These are phyloP conservation scores for Drosophila melanogaster DNA, from an alignment of 1,140 invertebrate species.

Conservation along the genomic window DNA sequence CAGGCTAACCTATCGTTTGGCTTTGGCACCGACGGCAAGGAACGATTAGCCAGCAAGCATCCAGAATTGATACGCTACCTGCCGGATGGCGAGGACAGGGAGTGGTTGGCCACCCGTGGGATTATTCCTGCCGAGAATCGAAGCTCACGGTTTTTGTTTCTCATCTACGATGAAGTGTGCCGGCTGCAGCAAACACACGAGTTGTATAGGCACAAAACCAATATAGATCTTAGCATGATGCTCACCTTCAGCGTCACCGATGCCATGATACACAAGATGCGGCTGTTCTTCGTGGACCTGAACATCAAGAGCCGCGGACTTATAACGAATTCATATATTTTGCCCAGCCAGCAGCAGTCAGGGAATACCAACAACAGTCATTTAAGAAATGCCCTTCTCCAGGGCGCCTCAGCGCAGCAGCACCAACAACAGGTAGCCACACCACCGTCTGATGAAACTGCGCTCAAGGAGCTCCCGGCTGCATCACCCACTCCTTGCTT, in stretches of 20 bases:
- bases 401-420: slow-evolving; percentile 30
- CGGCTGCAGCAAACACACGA: slow-evolving; percentile 73
- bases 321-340: slow-evolving; percentile 77
- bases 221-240: slow-evolving; percentile 74
- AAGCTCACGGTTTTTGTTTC: slow-evolving; percentile 76
- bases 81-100: slow-evolving; percentile 78
- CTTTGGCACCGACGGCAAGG: slow-evolving; percentile 77
- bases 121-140: slow-evolving; percentile 77
- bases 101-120: slow-evolving; percentile 74
- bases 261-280: slow-evolving; percentile 82
- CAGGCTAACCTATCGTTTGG: slow-evolving; percentile 83
- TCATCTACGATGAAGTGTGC: slow-evolving; percentile 80
- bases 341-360: slow-evolving; percentile 42
- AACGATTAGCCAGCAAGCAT: slow-evolving; percentile 81
- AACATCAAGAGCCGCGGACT: slow-evolving; percentile 83
- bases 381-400: slow-evolving; percentile 62
- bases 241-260: slow-evolving; percentile 76
- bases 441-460: slow-evolving; percentile 15
- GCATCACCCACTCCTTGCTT: slow-evolving; percentile 52
- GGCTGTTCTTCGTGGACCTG: slow-evolving; percentile 77
- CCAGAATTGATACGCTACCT: slow-evolving; percentile 82
- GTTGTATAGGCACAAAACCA: slow-evolving; percentile 63
- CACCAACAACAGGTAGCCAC: slow-evolving; percentile 24
- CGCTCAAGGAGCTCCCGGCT: slow-evolving; percentile 48
- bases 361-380: slow-evolving; percentile 54